Base-by-base conservation (phyloP, 2,888 invertebrate species). In the Folsomia candida region DNA sequence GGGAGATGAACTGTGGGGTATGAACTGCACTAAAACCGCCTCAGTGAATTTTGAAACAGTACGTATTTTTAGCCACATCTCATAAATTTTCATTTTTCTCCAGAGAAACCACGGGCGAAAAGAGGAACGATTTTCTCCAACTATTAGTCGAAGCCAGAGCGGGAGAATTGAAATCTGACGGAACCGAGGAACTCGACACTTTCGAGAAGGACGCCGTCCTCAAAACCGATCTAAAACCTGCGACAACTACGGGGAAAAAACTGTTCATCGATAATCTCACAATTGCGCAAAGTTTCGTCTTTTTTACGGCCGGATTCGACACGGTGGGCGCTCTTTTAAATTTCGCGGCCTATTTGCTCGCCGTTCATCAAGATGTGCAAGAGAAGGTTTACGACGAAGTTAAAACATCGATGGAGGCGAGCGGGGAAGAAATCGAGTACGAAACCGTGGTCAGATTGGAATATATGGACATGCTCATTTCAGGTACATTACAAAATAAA, bases 51-150 rank as follows among this genome's bases (percentile, higher is more conserved):
- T n/a, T n/a, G n/a, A n/a, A n/a, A n/a, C n/a, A n/a, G n/a, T n/a
- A n/a, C n/a, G n/a, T n/a, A n/a, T n/a, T n/a, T n/a, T n/a, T n/a
- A n/a, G n/a, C n/a, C n/a, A n/a, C n/a, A n/a, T n/a, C n/a, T n/a
- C n/a, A n/a, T n/a, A n/a, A n/a, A n/a, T n/a, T n/a, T n/a, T n/a
- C n/a, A n/a, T n/a, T n/a, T n/a, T n/a, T n/a, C n/a, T n/a, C n/a
- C n/a, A n/a, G n/a, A 18, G 28, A 67, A 24, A 58, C 29, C 1
- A 63, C 70, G 1, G 54, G 24, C 0, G 75, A 72, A 24, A 69
- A 72, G 28, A 26, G 70, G 20, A 70, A 74, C 2, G 77, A 77
- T 27, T 77, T 77, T n/a, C n/a, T n/a, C n/a, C n/a, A n/a, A n/a
- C n/a, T n/a, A n/a, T n/a, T n/a, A n/a, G n/a, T n/a, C n/a, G 76